Evolutionary conservation across 2,888 invertebrate species (phyloP).

Genomic region (Osedax frankpressi): DNA sequence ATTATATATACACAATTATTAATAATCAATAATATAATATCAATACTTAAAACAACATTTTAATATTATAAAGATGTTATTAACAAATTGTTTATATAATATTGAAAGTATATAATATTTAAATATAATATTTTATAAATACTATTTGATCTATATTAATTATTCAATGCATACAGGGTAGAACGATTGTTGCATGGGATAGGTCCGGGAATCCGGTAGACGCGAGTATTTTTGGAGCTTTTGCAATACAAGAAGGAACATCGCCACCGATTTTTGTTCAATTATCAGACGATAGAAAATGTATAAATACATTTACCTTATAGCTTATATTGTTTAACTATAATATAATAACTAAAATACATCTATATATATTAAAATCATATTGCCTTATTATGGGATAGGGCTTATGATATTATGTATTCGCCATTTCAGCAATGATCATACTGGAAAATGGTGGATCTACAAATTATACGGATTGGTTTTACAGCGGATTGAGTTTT

Average conservation of each 20-base stretch:
- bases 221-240: conserved; percentile 5
- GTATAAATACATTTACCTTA: background rate
- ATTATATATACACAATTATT: no score
- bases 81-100: no score
- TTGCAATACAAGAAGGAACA: background rate
- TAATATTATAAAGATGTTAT: no score
- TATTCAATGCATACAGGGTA: no score
- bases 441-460: background rate
- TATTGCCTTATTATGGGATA: no score
- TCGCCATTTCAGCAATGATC: background rate
- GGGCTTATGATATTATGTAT: no score
- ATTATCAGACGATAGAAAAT: background rate
- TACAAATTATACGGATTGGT: conserved; percentile 4
- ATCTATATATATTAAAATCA: background rate
- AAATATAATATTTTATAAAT: no score
- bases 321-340: background rate
- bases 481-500: background rate
- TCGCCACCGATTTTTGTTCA: background rate
- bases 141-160: no score
- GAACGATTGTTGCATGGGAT: conserved; percentile 2
- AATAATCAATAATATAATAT: no score
- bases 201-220: background rate
- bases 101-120: no score
- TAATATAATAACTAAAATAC: background rate
- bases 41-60: no score